Base-by-base conservation (phyloP, 2,888 invertebrate species). In the Hirtodrosophila alboralis region DNA sequence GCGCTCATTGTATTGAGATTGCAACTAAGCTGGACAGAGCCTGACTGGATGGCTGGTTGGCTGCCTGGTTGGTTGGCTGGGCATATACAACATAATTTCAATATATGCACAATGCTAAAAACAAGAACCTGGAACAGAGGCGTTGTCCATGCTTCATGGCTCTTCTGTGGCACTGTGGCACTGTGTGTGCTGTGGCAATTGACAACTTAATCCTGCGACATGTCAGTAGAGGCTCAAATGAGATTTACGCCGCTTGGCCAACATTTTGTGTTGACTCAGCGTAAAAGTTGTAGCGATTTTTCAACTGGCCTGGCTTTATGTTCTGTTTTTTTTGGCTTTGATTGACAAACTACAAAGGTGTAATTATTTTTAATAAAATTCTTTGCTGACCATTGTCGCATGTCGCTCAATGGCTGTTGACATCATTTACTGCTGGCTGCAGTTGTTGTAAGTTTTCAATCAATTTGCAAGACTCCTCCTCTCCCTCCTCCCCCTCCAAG, bases 181-280 rank as follows among this genome's bases (percentile, higher is more conserved):
- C n/a, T n/a, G n/a, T n/a, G n/a, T n/a, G n/a, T 4, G 18, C 18
- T 18, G 4, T 18, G 8, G 65, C 85, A 84, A 83, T 86, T 83
- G 83, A 84, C 83, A 84, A 86, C 85, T 81, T 84, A 84, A 84
- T 84, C 83, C 83, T 81, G 85, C 85, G 78, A 84, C 83, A 84
- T 81, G 83, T 84, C 83, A 84, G 75, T 81, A 63, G 71, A 73
- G 78, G 83, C 86, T 84, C 75, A 87, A 79, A 79, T 77, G 83
- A 84, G 88, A 74, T 88, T 87, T 88, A 88, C 86, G 74, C 67
- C 60, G 65, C 44, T 54, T 77, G 81, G 66, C 74, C 74, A 45
- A 31, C 64, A 62, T 70, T n/a, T 70, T 72, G 73, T 58, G 85
- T 78, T 85, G 85, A 83, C 71, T 83, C 85, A 85, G 65, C 75